A percentile compares a stretch with the other conserved stretches of the same genome.
phyloP scores from a whole-genome alignment of 2,888 invertebrate genomes.

The Papilio elwesi region DNA sequence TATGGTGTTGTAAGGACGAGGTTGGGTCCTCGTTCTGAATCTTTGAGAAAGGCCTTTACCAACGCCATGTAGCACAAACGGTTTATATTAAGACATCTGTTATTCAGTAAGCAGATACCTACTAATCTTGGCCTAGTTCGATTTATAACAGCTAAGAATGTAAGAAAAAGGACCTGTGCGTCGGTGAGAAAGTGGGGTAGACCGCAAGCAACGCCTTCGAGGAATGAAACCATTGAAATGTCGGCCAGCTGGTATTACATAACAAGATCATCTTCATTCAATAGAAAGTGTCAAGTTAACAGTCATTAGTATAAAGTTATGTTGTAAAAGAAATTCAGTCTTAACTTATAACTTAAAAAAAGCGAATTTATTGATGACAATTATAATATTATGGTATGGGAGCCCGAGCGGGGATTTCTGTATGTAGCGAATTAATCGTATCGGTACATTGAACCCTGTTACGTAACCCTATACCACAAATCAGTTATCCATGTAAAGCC shows the following conservation, averaged over 20 bases:
- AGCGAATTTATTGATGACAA: background rate
- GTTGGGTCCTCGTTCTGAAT: no score
- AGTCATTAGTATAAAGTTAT: background rate
- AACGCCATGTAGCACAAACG: no score
- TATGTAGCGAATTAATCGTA: no score
- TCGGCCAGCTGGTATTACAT: background rate
- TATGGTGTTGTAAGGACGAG: no score
- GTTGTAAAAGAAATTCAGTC: background rate
- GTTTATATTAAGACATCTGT: background rate
- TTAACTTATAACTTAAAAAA: background rate
- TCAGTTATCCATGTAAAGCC: no score
- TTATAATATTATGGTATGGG: no score
- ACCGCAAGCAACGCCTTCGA: background rate
- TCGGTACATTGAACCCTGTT: no score
- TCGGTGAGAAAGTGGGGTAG: background rate
- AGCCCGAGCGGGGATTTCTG: no score
- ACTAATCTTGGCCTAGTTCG: background rate
- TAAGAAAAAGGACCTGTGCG: background rate
- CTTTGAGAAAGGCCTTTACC: no score
- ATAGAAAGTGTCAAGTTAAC: background rate
- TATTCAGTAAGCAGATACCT: background rate
- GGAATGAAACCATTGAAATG: constrained; percentile 1
- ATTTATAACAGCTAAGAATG: background rate
- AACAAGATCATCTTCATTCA: background rate
- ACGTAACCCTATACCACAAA: no score